A percentile compares a stretch with the other conserved stretches of the same genome.
Conservation (phyloP, 2,797 vertebrate genomes). For the Glossophaga mutica region DNA sequence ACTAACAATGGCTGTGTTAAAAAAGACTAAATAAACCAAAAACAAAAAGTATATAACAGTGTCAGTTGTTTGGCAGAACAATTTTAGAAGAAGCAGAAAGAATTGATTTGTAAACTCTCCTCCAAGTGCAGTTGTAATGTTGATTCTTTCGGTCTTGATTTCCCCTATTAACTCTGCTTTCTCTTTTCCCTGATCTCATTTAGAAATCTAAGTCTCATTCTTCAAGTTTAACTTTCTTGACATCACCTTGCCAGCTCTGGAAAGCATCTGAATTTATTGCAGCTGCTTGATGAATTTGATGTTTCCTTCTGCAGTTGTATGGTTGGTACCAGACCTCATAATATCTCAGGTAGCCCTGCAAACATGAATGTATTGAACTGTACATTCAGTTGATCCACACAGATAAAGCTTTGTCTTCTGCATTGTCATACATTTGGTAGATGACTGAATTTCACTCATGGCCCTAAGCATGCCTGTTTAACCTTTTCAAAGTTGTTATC, state of each 20-base stretch:
- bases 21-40: slow-evolving; percentile 76
- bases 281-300: slow-evolving; percentile 61
- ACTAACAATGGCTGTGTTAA: slow-evolving; percentile 77
- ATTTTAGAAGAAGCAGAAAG: slow-evolving; percentile 53
- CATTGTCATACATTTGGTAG: slow-evolving; percentile 28
- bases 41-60: slow-evolving; percentile 72
- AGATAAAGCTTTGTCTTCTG: slow-evolving; percentile 63
- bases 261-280: slow-evolving; percentile 50
- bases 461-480: slow-evolving; percentile 55
- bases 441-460: slow-evolving; percentile 73
- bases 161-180: slow-evolving; percentile 58
- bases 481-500: slow-evolving; percentile 73
- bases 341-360: slow-evolving; percentile 60
- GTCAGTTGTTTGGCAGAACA: slow-evolving; percentile 70
- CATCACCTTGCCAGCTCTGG: slow-evolving; percentile 46
- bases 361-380: slow-evolving; percentile 50
- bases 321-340: slow-evolving; percentile 34
- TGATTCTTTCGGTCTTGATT: slow-evolving; percentile 47
- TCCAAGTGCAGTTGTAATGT: slow-evolving; percentile 57
- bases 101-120: slow-evolving; percentile 58
- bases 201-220: slow-evolving; percentile 53
- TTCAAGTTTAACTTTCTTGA: slow-evolving; percentile 69
- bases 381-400: slow-evolving; percentile 56
- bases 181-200: slow-evolving; percentile 52
- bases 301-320: slow-evolving; percentile 67